These are phyloP conservation scores for Rhingia campestris DNA, from an alignment of 2,888 invertebrate species.

Conservation along the genomic window DNA sequence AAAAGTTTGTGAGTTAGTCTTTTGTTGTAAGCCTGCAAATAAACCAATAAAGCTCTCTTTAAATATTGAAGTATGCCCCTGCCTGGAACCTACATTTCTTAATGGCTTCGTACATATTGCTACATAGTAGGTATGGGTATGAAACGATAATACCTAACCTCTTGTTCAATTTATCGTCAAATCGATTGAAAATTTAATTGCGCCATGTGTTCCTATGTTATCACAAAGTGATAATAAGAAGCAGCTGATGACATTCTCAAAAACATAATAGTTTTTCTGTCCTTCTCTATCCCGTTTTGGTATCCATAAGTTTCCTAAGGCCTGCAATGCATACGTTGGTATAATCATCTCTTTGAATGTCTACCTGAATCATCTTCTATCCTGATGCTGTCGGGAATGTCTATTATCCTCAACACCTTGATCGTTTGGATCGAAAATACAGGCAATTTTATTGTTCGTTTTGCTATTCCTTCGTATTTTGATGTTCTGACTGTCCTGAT, in stretches of 20 bases:
- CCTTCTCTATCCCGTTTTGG: neutral
- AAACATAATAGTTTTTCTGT: constrained; percentile 3
- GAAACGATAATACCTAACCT: neutral
- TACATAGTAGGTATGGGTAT: too few species aligned
- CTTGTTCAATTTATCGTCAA: neutral
- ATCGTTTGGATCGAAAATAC: constrained; percentile 50
- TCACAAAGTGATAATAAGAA: constrained; percentile 23
- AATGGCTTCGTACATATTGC: too few species aligned
- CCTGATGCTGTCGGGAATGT: constrained; percentile 22
- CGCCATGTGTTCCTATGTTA: constrained; percentile 22
- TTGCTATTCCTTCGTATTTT: constrained; percentile 14
- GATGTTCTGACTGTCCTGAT: constrained; percentile 48
- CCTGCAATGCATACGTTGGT: neutral
- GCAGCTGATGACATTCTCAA: constrained; percentile 52
- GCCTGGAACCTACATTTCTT: too few species aligned
- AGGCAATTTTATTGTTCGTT: constrained; percentile 35
- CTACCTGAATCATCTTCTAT: constrained; percentile 36
- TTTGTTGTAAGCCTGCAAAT: too few species aligned
- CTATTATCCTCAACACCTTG: constrained; percentile 67
- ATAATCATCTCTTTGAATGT: constrained; percentile 2
- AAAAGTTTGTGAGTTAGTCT: too few species aligned
- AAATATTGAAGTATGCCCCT: too few species aligned
- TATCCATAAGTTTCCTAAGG: constrained; percentile 2
- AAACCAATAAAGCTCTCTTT: too few species aligned
- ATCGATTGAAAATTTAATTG: constrained; percentile 32